phyloP scores from a whole-genome alignment of 2,888 invertebrate genomes.

The Caenorhabditis parvicauda region DNA sequence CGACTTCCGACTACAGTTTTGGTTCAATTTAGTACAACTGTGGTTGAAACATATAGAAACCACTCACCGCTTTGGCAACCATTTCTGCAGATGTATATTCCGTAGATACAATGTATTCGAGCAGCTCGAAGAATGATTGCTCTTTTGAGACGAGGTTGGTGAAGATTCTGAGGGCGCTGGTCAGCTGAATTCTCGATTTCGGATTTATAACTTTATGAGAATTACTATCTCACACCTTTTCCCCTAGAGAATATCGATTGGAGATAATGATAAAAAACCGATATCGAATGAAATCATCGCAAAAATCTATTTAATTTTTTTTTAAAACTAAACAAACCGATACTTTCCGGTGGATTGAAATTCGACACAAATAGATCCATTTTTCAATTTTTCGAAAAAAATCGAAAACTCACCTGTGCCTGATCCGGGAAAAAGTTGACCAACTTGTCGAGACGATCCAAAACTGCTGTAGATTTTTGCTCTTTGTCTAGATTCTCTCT shows the following conservation, averaged over 20 bases:
- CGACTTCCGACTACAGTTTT: too few species aligned
- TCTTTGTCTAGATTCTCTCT: background rate
- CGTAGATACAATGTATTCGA: constrained; percentile 18
- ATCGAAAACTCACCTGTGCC: constrained; percentile 1
- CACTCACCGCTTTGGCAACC: constrained; percentile 7
- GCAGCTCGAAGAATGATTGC: constrained; percentile 9
- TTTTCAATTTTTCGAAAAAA: background rate
- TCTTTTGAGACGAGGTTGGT: constrained; percentile 23
- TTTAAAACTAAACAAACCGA: too few species aligned
- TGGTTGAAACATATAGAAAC: background rate
- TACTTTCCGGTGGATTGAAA: too few species aligned
- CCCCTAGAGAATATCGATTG: too few species aligned
- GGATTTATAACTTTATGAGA: too few species aligned
- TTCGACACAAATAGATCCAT: too few species aligned
- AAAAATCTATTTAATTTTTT: too few species aligned
- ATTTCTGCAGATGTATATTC: constrained; percentile 13
- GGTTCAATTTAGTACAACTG: too few species aligned
- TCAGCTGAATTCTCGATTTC: constrained; percentile 15
- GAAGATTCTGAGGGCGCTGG: constrained; percentile 11
- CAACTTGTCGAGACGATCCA: constrained; percentile 10
- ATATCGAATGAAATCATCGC: too few species aligned
- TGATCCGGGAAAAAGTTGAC: constrained; percentile 15
- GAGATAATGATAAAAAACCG: too few species aligned
- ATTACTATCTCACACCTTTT: too few species aligned
- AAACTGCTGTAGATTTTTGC: background rate